Evolutionary conservation across 2,888 invertebrate genomes (phyloP), one percentile per base, ranked within the genome.

Genomic region (Prostheceraeus crozeri): DNA sequence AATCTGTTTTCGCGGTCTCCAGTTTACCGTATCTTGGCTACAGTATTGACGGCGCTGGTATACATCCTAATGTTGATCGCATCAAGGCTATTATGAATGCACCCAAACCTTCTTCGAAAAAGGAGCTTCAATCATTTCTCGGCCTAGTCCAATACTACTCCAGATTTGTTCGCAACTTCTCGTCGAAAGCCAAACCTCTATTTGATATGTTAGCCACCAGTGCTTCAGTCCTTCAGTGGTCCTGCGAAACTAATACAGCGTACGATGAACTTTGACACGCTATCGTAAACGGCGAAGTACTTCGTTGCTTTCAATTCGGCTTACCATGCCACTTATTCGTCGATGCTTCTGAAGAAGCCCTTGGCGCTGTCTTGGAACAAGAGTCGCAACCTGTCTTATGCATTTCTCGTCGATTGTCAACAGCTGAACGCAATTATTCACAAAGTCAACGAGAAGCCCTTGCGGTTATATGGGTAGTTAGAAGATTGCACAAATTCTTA

Each of bases 301-400:
- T 48, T 11, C 48, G 28, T 28, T 30, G 27, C 48, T 48, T 48
- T 48, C 14, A 19, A 21, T 48, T 48, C 3, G 48, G 23, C 11
- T 30, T 48, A 11, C 48, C 23, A 6, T 48, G 27, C 27, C 23
- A 25, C 28, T 14, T 48, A 19, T 28, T 30, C 28, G 48, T 10
- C 23, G 48, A 48, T 48, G 14, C 48, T 19, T 48, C 14, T 11
- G 48, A 48, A 48, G 25, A 48, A 28, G 14, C 11, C 48, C 23
- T 48, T 28, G 48, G 23, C 28, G 48, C 25, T 30, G 28, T 48
- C 48, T 48, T 48, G 28, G 48, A 48, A 48, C 48, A 48, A 30
- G 23, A 48, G 25, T 25, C 25, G 27, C 25, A 48, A 28, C 19
- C 48, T 48, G 28, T 48, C 23, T 28, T 48, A 28, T 48, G 48